phyloP scores from a whole-genome alignment of 64 coral and sea anemone species.

The Stichodactyla helianthus region DNA sequence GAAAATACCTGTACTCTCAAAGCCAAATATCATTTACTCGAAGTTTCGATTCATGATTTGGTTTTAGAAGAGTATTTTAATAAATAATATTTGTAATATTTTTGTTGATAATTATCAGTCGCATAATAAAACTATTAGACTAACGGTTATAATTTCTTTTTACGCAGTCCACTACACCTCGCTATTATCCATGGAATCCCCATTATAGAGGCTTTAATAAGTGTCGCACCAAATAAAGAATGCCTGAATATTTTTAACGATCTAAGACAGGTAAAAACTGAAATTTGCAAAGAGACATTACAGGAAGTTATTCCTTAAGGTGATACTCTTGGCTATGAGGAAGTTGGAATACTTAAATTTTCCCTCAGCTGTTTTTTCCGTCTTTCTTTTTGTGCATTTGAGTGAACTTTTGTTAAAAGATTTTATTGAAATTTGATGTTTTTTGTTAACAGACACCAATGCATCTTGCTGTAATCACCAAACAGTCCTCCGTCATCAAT shows the following conservation, averaged over 20 bases:
- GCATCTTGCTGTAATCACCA: conserved; percentile 53
- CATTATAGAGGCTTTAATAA: conserved; percentile 36
- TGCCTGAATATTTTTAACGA: conserved; percentile 69
- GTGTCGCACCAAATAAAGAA: conserved; percentile 49
- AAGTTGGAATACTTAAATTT: neutral
- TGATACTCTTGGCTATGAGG: neutral
- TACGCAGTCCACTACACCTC: conserved; percentile 66
- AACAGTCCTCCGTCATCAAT: conserved; percentile 26
- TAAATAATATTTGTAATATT: neutral
- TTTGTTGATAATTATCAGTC: neutral
- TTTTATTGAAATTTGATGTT: neutral
- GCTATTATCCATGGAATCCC: conserved; percentile 54
- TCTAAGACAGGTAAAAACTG: conserved; percentile 56
- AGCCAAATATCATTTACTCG: too few species aligned
- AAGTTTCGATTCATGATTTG: too few species aligned
- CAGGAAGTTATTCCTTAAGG: neutral
- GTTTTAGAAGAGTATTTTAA: neutral
- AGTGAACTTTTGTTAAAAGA: neutral
- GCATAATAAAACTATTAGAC: neutral
- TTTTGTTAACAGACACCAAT: conserved; percentile 33
- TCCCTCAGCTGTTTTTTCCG: neutral
- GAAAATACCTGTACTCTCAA: too few species aligned
- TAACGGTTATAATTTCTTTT: neutral
- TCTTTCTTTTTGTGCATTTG: neutral
- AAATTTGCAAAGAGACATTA: neutral